Evolutionary conservation across 1,140 invertebrate genomes (phyloP), one percentile per base, ranked within the genome.

Genomic region (Pteromalus puparum): DNA sequence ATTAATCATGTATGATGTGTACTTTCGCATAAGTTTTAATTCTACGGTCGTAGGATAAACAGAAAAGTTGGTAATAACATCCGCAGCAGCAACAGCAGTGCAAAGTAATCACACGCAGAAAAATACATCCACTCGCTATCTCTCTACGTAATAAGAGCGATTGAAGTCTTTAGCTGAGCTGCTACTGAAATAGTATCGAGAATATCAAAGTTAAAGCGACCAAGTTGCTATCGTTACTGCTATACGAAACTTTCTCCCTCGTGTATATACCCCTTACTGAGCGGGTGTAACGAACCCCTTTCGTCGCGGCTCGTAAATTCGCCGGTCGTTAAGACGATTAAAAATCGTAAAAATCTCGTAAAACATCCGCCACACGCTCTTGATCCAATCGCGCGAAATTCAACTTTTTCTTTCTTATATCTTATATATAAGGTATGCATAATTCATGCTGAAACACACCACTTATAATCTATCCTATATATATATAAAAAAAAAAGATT

Each of bases 281-380:
- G 15, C 28, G n/a, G 26, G 9, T 61, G 18, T 61, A 84, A 79
- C 67, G 83, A 80, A 79, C 83, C 77, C 77, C 65, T 81, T 84
- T 67, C 48, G 68, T 67, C 72, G 70, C 68, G 70, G 70, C 65
- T 78, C 82, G 75, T 83, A 83, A 83, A 83, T 67, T 81, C 70
- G 24, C n/a, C 77, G 53, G 67, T 84, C 83, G 38, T 84, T 84
- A 80, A 79, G 67, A 53, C 75, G 75, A 78, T 83, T 83, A 78
- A 83, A 83, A 83, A 83, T 77, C 82, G 65, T 83, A 78, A 83
- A 83, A 78, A 70, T 21, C 30, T 53, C 15, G 38, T 82, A 75
- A 82, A 81, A 74, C n/a, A 13, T 24, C 10, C 24, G 24, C 65
- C 38, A 7, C 30, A 38, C 72, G 72, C 70, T 34, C 30, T 34